Evolutionary conservation across 1,140 invertebrate species (phyloP), one percentile per base, ranked within the genome.

Genomic region (Nasonia giraulti): DNA sequence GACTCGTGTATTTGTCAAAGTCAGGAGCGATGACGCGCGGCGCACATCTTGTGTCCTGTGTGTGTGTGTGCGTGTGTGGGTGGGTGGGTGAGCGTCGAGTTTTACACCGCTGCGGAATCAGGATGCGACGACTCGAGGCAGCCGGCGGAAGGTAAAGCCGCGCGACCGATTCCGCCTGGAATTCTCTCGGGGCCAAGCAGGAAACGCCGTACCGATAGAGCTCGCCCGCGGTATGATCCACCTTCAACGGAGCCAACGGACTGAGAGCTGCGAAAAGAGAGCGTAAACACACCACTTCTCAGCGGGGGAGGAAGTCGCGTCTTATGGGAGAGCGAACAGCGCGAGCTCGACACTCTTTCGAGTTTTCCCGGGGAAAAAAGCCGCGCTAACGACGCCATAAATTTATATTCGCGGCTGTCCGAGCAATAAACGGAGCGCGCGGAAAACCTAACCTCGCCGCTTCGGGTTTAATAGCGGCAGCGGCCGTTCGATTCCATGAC

Each of bases 1-100:
- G 73, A 33, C 33, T 20, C 37, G 27, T 8, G 74, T 75, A 75
- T 75, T 75, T 75, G 40, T 75, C 74, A 75, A 75, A 75, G 74
- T 75, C 74, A 37, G 8, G 37, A 17, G 74, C 74, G 74, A 75
- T 75, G 74, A 75, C 74, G 74, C 74, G 74, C 27, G 74, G 5
- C 74, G n/a, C 74, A n/a, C 17, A n/a, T 75, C 37, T 75, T 62
- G 17, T 37, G 4, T 73, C 31, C 10, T 31, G 27, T n/a, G n/a
- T 73, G 40, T 44, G n/a, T n/a, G n/a, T n/a, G n/a, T n/a, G n/a
- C n/a, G n/a, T n/a, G n/a, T n/a, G n/a, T n/a, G n/a, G 40, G 40
- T 3, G 8, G 3, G 27, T n/a, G n/a, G 33, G 40, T 44, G 40
- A 0, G 40, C 40, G 40, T 40, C 8, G 6, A 23, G 23, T 73